phyloP scores from a whole-genome alignment of 1,140 invertebrate species.

The Nasonia vitripennis region DNA sequence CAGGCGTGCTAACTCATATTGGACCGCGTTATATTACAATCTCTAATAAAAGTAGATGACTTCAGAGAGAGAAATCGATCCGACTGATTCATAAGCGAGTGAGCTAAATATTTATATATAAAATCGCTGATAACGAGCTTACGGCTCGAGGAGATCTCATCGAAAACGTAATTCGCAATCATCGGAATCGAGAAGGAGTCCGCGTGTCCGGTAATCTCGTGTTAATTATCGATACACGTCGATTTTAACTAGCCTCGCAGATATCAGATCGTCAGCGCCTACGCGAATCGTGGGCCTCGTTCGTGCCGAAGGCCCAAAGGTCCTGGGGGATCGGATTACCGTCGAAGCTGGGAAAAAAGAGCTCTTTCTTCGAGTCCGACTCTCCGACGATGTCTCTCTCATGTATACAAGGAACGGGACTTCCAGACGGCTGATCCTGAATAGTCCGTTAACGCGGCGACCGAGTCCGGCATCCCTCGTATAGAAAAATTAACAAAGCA shows the following conservation, averaged over 20 bases:
- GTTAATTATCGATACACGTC: not conserved
- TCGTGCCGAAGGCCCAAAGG: not conserved
- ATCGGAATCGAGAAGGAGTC: not conserved
- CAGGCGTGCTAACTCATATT: not conserved
- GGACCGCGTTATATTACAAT: not conserved
- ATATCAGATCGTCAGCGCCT: not conserved
- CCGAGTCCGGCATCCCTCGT: slow-evolving; percentile 20
- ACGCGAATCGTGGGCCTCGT: not conserved
- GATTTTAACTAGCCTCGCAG: not conserved
- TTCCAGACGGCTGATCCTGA: slow-evolving; percentile 67
- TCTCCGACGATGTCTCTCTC: not conserved
- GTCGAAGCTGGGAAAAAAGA: not conserved
- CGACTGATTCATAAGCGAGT: not conserved
- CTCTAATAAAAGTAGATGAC: not conserved
- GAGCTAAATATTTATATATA: not conserved
- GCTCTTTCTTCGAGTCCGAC: not conserved
- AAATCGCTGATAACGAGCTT: not conserved
- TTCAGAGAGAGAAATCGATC: not conserved
- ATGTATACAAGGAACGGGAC: slow-evolving; percentile 56
- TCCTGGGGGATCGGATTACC: not conserved
- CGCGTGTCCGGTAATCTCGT: not conserved
- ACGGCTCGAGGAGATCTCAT: not conserved
- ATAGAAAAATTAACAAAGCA: slow-evolving; percentile 70
- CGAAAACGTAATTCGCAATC: slow-evolving; percentile 3
- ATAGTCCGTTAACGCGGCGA: slow-evolving; percentile 61